Percentiles rank a stretch among this genome's conserved stretches.
phyloP scores from a whole-genome alignment of 2,113 vertebrate species.

The Bubo bubo region DNA sequence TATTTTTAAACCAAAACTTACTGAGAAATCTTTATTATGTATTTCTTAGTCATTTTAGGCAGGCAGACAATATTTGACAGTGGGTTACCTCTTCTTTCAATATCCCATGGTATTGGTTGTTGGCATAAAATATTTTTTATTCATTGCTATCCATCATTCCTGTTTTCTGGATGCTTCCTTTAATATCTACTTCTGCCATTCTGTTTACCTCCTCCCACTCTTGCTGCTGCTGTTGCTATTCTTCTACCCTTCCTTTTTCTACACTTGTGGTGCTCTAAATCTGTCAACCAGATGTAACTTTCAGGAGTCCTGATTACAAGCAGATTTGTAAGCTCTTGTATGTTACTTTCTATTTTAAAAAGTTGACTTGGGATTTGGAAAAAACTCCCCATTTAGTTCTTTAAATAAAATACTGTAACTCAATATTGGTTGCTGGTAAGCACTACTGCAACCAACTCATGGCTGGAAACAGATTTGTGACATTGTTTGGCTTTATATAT shows the following conservation, averaged over 20 bases:
- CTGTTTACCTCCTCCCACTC: neutral
- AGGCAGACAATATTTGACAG: neutral
- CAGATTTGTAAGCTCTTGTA: conserved; percentile 52
- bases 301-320: conserved; percentile 49
- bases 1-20: neutral
- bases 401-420: conserved; percentile 31
- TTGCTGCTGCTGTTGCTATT: neutral
- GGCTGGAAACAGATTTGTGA: neutral
- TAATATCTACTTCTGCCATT: neutral
- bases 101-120: neutral
- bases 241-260: conserved; percentile 7
- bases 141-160: neutral
- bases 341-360: conserved; percentile 35
- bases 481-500: neutral
- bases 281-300: conserved; percentile 62
- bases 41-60: neutral
- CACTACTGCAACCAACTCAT: neutral
- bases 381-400: neutral
- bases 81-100: neutral
- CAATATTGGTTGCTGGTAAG: conserved; percentile 18
- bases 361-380: conserved; percentile 32
- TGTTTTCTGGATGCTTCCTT: neutral
- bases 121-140: neutral
- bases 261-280: conserved; percentile 48
- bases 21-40: neutral